Conservation (phyloP, 2,113 vertebrate species). For the Amia ocellicauda region DNA sequence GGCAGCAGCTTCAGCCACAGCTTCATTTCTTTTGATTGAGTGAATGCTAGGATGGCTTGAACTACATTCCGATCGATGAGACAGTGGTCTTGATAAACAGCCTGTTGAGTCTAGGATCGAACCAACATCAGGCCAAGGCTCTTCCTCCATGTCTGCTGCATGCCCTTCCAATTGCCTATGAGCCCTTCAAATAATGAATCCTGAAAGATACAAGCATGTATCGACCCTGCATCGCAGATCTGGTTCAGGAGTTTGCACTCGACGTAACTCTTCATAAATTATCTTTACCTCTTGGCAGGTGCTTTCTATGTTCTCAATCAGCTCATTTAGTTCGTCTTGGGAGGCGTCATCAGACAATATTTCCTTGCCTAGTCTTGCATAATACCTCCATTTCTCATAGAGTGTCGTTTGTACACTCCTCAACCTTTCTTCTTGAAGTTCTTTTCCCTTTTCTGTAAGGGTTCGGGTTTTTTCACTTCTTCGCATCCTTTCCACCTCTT, state of each 20-base stretch:
- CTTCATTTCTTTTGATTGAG: constrained; percentile 20
- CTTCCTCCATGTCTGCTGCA: constrained; percentile 9
- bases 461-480: constrained; percentile 17
- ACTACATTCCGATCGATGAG: constrained; percentile 17
- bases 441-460: constrained; percentile 20
- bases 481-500: constrained; percentile 3
- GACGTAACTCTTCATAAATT: constrained; percentile 25
- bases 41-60: constrained; percentile 14
- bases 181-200: constrained; percentile 17
- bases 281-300: constrained; percentile 14
- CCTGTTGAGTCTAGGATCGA: constrained; percentile 25
- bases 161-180: constrained; percentile 12
- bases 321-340: constrained; percentile 3
- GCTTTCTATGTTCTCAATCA: constrained; percentile 7
- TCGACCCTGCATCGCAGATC: constrained; percentile 14
- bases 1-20: constrained; percentile 30
- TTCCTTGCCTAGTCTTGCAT: constrained; percentile 14
- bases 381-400: constrained; percentile 16
- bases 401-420: constrained; percentile 7
- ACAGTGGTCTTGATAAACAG: constrained; percentile 12
- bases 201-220: constrained; percentile 23
- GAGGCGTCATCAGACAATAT: constrained; percentile 14
- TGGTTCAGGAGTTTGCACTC: constrained; percentile 22
- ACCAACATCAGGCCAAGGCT: constrained; percentile 29
- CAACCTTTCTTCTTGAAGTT: constrained; percentile 7